A percentile compares a stretch with the other conserved stretches of the same genome.
These are phyloP conservation scores for Nematolebias whitei DNA, from an alignment of 2,113 vertebrate species.

Conservation along the genomic window DNA sequence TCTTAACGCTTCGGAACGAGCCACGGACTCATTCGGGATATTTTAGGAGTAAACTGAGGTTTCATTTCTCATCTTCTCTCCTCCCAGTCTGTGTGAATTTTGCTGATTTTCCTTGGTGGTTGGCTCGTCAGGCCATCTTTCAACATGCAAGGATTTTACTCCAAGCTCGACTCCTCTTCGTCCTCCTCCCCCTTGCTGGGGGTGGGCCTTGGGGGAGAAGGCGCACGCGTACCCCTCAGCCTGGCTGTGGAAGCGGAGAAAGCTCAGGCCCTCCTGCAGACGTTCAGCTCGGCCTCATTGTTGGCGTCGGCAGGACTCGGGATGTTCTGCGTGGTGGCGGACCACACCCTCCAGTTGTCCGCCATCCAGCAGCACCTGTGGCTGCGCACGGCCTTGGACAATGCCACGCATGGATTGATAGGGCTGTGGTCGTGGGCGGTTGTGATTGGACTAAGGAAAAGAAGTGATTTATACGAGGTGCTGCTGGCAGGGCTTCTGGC, in stretches of 20 bases:
- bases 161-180: constrained; percentile 75
- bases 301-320: constrained; percentile 88
- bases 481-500: constrained; percentile 90
- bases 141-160: constrained; percentile 80
- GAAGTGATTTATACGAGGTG: constrained; percentile 89
- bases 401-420: constrained; percentile 86
- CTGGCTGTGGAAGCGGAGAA: constrained; percentile 91
- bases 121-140: constrained; percentile 36
- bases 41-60: background rate
- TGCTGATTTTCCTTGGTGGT: constrained; percentile 61
- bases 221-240: constrained; percentile 64
- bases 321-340: constrained; percentile 87
- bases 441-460: constrained; percentile 90
- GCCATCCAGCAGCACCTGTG: constrained; percentile 88
- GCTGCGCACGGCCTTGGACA: constrained; percentile 89
- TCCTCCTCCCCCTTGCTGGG: constrained; percentile 53
- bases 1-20: too few species aligned
- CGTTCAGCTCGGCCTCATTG: constrained; percentile 88
- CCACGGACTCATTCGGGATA: too few species aligned
- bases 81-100: background rate
- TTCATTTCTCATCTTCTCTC: background rate
- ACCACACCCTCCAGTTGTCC: constrained; percentile 84
- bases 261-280: constrained; percentile 88
- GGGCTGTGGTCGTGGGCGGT: constrained; percentile 97
- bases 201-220: constrained; percentile 40